Conservation (phyloP, 2,888 invertebrate genomes). For the Dynastes maya region DNA sequence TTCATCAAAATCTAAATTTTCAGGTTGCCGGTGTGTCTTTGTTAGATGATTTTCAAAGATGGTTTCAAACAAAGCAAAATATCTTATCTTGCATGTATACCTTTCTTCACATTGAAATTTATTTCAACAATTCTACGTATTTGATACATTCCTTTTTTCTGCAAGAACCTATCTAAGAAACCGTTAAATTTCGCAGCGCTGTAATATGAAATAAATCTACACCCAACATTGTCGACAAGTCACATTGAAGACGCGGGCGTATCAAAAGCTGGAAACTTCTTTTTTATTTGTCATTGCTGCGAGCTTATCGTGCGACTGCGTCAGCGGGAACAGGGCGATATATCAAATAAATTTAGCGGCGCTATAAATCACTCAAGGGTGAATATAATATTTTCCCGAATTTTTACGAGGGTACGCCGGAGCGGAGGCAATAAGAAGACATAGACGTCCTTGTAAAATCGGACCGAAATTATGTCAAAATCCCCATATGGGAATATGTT, state of each 20-base stretch:
- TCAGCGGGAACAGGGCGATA: constrained; percentile 14
- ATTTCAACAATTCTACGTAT: no score
- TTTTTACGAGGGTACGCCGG: constrained; percentile 8
- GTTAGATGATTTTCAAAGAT: no score
- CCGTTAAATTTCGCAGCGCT: no score
- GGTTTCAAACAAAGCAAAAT: no score
- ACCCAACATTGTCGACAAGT: background rate
- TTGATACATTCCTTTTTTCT: no score
- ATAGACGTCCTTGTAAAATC: constrained; percentile 27
- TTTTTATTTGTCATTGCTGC: constrained; percentile 5
- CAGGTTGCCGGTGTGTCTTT: no score
- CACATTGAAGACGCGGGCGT: background rate
- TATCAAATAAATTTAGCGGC: constrained; percentile 37
- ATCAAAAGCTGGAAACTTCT: constrained; percentile 1
- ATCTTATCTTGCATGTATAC: no score
- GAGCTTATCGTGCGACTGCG: background rate
- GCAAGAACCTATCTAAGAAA: no score
- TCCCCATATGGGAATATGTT: constrained; percentile 31
- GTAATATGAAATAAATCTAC: no score
- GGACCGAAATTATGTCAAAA: constrained; percentile 34
- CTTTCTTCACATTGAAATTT: no score
- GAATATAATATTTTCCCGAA: constrained; percentile 40
- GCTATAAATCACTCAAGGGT: constrained; percentile 43
- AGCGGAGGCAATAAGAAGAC: constrained; percentile 20
- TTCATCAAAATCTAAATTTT: no score